These are phyloP conservation scores for Crenuchus spilurus DNA, from an alignment of 2,797 vertebrate genomes.

Conservation along the genomic window DNA sequence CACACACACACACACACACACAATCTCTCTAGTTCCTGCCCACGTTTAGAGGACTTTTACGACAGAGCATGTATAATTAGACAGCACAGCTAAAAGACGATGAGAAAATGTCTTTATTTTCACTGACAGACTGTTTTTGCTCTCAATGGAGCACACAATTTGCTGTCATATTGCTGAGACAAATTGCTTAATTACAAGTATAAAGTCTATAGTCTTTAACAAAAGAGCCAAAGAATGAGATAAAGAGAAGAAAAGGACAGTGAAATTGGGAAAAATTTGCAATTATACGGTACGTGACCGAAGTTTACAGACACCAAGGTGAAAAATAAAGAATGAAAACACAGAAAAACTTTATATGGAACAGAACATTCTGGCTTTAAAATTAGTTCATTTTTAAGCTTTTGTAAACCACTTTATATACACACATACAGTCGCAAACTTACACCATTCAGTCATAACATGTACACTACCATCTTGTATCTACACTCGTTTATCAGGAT, in stretches of 20 bases:
- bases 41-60: conserved; percentile 74
- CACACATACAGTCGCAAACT: too few relatives aligned
- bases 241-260: conserved; percentile 26
- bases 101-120: conserved; percentile 70
- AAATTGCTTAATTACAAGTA: neutral
- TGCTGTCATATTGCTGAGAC: neutral
- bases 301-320: neutral
- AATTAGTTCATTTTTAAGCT: too few relatives aligned
- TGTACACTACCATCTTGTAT: too few relatives aligned
- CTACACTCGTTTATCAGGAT: too few relatives aligned
- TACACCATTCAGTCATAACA: too few relatives aligned
- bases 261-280: too few relatives aligned
- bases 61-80: conserved; percentile 73
- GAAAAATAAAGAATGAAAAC: too few relatives aligned
- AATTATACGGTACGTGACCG: too few relatives aligned
- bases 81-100: conserved; percentile 50
- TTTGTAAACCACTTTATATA: too few relatives aligned
- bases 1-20: neutral
- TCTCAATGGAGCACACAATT: conserved; percentile 20
- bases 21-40: conserved; percentile 42
- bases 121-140: neutral
- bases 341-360: neutral
- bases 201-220: neutral
- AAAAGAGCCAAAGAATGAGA: conserved; percentile 25
- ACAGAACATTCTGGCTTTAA: too few relatives aligned